Percentiles rank a stretch among this genome's conserved stretches.
Conservation (phyloP, 2,113 vertebrate species). For the Cisticola juncidis region DNA sequence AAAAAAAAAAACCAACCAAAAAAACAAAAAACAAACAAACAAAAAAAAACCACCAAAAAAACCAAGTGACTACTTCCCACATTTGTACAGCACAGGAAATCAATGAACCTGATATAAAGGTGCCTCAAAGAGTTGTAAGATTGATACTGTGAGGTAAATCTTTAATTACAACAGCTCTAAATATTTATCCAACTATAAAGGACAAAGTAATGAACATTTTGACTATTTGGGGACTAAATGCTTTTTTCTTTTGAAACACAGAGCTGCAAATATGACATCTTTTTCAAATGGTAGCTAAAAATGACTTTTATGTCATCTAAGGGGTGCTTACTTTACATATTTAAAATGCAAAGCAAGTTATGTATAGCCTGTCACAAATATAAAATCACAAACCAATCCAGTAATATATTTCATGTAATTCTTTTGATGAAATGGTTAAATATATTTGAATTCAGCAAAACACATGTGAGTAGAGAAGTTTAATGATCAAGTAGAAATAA, state of each 20-base stretch:
- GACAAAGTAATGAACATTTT: background rate
- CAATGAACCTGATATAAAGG: background rate
- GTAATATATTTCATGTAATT: background rate
- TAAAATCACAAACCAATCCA: background rate
- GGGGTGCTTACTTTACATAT: background rate
- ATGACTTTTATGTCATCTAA: background rate
- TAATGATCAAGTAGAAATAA: background rate
- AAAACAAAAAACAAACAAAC: no score
- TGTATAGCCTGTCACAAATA: background rate
- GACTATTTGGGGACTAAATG: background rate
- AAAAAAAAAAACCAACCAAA: background rate
- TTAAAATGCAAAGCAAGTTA: background rate
- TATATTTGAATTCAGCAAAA: background rate
- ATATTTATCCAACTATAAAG: background rate
- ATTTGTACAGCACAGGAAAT: background rate
- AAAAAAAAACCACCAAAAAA: no score
- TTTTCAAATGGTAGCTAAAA: background rate
- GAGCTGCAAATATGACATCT: background rate
- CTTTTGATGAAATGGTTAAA: background rate
- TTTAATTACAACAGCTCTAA: background rate
- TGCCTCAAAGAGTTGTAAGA: background rate
- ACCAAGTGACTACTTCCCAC: background rate
- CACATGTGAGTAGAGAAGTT: background rate
- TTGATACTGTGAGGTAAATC: background rate
- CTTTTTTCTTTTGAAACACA: background rate